phyloP scores from a whole-genome alignment of 2,113 vertebrate species.

The Cyanistes caeruleus region DNA sequence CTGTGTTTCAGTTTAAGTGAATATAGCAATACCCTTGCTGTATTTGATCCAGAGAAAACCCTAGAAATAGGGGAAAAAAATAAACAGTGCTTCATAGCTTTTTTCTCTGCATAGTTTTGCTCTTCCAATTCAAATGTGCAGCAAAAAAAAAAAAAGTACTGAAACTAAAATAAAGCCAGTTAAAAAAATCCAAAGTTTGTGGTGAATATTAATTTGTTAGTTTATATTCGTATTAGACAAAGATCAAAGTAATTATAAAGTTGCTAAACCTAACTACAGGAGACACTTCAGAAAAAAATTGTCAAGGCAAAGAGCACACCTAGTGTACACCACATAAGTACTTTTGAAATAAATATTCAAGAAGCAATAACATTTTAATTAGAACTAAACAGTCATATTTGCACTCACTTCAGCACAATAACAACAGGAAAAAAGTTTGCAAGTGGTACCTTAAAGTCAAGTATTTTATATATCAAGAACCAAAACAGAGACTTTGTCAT shows the following conservation, averaged over 20 bases:
- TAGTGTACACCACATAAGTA: not conserved
- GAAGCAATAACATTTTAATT: not conserved
- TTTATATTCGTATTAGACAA: not conserved
- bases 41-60: not conserved
- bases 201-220: not conserved
- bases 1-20: not conserved
- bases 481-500: not conserved
- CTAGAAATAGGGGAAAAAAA: not conserved
- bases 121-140: not conserved
- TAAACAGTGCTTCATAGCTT: fast-evolving
- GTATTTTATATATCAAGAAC: not conserved
- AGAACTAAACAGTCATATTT: not conserved
- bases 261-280: not conserved
- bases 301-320: not conserved
- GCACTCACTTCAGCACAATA: not conserved
- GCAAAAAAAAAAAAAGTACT: not conserved
- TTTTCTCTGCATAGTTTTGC: not conserved
- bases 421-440: not conserved
- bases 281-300: not conserved
- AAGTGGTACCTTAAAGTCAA: not conserved
- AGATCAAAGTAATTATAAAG: not conserved
- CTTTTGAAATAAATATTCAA: not conserved
- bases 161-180: not conserved
- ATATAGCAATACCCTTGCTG: not conserved
- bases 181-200: not conserved